Percentiles rank a stretch among this genome's conserved stretches.
phyloP scores from a whole-genome alignment of 2,797 vertebrate genomes.

The Iguana delicatissima region DNA sequence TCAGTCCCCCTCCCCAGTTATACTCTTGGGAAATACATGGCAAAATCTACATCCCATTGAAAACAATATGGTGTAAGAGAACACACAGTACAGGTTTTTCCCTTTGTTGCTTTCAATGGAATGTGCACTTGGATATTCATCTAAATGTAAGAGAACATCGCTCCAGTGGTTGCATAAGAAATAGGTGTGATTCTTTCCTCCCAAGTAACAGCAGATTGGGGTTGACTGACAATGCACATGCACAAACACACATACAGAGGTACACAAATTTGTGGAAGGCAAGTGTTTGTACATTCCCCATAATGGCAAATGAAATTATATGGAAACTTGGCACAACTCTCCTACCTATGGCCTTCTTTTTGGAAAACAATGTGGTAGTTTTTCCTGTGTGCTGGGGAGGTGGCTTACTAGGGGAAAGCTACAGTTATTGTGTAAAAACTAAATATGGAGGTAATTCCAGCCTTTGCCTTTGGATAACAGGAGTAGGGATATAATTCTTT shows the following conservation, averaged over 20 bases:
- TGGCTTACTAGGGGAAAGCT: not conserved
- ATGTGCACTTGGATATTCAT: not conserved
- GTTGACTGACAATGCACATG: no score
- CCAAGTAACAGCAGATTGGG: not conserved
- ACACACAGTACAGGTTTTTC: not conserved
- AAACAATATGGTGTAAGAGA: not conserved
- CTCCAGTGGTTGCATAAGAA: not conserved
- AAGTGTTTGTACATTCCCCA: no score
- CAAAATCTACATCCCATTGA: not conserved
- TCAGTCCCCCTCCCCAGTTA: no score
- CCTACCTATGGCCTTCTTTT: not conserved
- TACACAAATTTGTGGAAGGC: no score
- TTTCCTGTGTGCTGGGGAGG: no score
- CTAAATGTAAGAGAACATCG: not conserved
- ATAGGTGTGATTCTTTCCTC: not conserved
- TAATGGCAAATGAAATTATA: no score
- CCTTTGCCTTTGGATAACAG: no score
- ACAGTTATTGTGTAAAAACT: no score
- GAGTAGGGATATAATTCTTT: no score
- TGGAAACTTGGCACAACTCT: not conserved
- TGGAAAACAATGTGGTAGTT: not conserved
- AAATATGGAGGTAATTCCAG: no score
- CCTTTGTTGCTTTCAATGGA: not conserved
- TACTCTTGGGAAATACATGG: not conserved
- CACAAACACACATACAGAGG: no score